Evolutionary conservation across 2,888 invertebrate species (phyloP), one percentile per base, ranked within the genome.

Genomic region (Catocala sponsa): DNA sequence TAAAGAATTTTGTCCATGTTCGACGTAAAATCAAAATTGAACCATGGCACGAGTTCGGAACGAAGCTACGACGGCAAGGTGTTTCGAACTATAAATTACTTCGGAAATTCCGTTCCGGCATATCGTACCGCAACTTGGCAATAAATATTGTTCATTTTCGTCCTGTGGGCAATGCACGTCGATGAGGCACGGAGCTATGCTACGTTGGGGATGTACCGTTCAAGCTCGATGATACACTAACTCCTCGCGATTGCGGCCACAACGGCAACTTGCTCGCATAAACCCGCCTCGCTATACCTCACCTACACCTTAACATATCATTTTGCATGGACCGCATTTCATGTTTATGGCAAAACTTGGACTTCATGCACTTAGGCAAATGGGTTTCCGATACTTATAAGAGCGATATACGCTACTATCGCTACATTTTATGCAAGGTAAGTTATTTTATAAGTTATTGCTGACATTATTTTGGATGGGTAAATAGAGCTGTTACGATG

Each of bases 381-480:
- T 94, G 92, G 92, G 85, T 93, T 94, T 92, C 90, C 92, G 91
- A 94, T 94, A 93, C 90, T 92, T 92, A 90, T 89, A 91, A 91
- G 81, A 87, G 87, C 85, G 78, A 84, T 89, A 87, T 87, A 82
- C 83, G 82, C 83, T 80, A 81, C 85, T 86, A 88, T 82, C 84
- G 86, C 83, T 83, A 88, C 88, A 89, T 89, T 89, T 88, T 89
- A 86, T 85, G 83, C 83, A 83, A 82, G 83, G 78, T 70, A 82
- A 84, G 81, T 85, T 87, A 83, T 84, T 85, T 86, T 82, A 81
- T 86, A 84, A 90, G 87, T 87, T 89, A 90, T 90, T 85, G 78
- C 81, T 56, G 57, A 73, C 80, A 78, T 85, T 83, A 85, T 81
- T 72, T 73, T 72, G 68, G 51, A 73, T 53, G 51, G 71, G 75